A percentile compares a stretch with the other conserved stretches of the same genome.
phyloP scores from a whole-genome alignment of 2,888 invertebrate genomes.

The Dolichomitus sp. region DNA sequence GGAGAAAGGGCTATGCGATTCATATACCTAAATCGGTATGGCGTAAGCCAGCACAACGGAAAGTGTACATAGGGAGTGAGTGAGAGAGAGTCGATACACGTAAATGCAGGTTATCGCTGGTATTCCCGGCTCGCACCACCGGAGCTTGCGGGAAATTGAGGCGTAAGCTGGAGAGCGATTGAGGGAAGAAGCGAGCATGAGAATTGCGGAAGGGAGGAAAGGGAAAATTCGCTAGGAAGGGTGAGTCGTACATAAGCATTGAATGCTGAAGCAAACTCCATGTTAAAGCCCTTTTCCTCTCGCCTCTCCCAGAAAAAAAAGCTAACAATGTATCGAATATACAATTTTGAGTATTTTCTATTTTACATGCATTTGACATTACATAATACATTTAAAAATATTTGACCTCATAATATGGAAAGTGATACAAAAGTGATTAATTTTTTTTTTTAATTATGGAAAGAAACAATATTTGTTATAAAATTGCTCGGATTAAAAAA shows the following conservation, averaged over 20 bases:
- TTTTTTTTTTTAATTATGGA: too few species aligned
- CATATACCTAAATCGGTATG: conserved; percentile 19
- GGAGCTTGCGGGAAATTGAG: conserved; percentile 63
- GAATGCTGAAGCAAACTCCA: conserved; percentile 22
- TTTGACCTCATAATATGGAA: too few species aligned
- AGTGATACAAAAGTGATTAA: too few species aligned
- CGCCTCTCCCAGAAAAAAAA: not conserved
- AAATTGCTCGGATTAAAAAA: too few species aligned
- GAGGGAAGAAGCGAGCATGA: conserved; percentile 13
- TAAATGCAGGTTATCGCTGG: conserved; percentile 53
- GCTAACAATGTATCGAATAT: conserved; percentile 22
- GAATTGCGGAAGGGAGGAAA: conserved; percentile 32
- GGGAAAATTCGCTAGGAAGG: conserved; percentile 29
- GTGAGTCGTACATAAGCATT: conserved; percentile 18
- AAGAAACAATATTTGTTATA: too few species aligned
- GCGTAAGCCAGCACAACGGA: conserved; percentile 27
- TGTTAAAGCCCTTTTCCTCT: not conserved
- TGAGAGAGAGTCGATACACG: conserved; percentile 31
- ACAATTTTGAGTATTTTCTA: conserved; percentile 9
- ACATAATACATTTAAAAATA: not conserved
- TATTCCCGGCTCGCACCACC: conserved; percentile 54
- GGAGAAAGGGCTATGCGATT: conserved; percentile 35
- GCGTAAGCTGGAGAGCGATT: conserved; percentile 42
- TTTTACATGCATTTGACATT: not conserved
- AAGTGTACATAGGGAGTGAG: conserved; percentile 24